These are phyloP conservation scores for Patiria pectinifera DNA, from an alignment of 53 echinoderm and acorn worm species.

Conservation along the genomic window DNA sequence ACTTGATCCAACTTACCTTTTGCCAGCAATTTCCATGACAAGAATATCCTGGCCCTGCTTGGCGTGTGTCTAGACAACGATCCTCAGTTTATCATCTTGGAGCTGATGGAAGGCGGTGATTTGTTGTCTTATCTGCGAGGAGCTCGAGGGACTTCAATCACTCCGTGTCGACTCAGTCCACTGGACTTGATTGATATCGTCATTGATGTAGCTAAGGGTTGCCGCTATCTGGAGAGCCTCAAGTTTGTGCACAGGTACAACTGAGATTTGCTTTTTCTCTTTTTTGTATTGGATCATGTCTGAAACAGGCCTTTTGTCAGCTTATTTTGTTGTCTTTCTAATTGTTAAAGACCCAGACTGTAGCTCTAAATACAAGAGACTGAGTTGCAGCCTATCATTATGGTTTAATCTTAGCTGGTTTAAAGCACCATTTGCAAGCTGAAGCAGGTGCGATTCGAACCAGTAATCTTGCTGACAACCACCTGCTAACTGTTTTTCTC, in stretches of 20 bases:
- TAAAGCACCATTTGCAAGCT: too few species aligned
- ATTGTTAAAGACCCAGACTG: too few species aligned
- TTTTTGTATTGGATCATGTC: background rate
- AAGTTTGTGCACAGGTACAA: conserved; percentile 97
- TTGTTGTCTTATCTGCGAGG: conserved; percentile 86
- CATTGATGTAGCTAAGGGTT: conserved; percentile 88
- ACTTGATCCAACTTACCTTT: background rate
- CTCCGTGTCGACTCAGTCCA: conserved; percentile 61
- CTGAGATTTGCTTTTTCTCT: background rate
- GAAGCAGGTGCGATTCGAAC: too few species aligned
- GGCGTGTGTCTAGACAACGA: conserved; percentile 99
- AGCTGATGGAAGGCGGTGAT: conserved; percentile 99
- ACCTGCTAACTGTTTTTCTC: too few species aligned
- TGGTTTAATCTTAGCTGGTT: too few species aligned
- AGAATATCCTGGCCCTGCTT: conserved; percentile 85
- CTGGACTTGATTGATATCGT: conserved; percentile 89
- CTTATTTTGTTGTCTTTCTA: too few species aligned
- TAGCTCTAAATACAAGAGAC: too few species aligned
- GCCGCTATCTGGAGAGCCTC: conserved; percentile 88
- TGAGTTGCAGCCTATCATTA: too few species aligned
- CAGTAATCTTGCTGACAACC: too few species aligned
- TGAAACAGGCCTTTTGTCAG: too few species aligned
- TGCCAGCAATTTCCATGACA: conserved; percentile 92
- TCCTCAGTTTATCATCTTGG: conserved; percentile 95
- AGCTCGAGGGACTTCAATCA: conserved; percentile 72